Conservation (phyloP, 2,888 invertebrate genomes). For the Atrina japonica region DNA sequence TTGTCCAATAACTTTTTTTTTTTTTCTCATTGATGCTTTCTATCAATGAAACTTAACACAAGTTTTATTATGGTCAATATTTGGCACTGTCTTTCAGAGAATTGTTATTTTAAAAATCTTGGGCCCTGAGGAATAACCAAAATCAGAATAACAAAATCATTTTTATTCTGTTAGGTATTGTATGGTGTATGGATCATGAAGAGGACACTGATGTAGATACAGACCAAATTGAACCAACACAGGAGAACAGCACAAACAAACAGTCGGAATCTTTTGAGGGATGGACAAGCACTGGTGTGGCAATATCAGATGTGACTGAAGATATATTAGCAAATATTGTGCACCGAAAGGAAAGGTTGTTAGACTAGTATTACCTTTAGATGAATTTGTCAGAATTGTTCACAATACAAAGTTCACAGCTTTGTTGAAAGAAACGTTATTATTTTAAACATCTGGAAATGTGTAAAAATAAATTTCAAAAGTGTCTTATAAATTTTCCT, state of each 20-base stretch:
- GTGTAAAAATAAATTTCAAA: too few relatives aligned
- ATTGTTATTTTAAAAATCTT: too few relatives aligned
- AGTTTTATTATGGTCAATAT: not conserved
- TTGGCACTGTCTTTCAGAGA: not conserved
- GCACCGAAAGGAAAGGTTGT: not conserved
- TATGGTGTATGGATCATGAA: constrained; percentile 46
- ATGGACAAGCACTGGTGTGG: constrained; percentile 33
- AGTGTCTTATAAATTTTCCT: too few relatives aligned
- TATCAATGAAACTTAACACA: too few relatives aligned
- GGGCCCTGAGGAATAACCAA: too few relatives aligned
- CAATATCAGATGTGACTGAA: constrained; percentile 29
- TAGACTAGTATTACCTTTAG: constrained; percentile 8
- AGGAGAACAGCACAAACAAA: too few relatives aligned
- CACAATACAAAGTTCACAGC: too few relatives aligned
- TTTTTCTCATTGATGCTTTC: too few relatives aligned
- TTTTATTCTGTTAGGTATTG: constrained; percentile 34
- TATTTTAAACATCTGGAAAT: too few relatives aligned
- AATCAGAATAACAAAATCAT: not conserved
- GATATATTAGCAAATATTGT: constrained; percentile 12
- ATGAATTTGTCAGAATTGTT: too few relatives aligned
- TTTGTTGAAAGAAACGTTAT: not conserved
- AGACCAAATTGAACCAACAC: constrained; percentile 1
- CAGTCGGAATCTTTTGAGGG: constrained; percentile 21
- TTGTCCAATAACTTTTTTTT: too few relatives aligned
- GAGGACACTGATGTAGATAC: constrained; percentile 24